Conservation (phyloP, 1,140 invertebrate species). For the Cotesia glomerata region DNA sequence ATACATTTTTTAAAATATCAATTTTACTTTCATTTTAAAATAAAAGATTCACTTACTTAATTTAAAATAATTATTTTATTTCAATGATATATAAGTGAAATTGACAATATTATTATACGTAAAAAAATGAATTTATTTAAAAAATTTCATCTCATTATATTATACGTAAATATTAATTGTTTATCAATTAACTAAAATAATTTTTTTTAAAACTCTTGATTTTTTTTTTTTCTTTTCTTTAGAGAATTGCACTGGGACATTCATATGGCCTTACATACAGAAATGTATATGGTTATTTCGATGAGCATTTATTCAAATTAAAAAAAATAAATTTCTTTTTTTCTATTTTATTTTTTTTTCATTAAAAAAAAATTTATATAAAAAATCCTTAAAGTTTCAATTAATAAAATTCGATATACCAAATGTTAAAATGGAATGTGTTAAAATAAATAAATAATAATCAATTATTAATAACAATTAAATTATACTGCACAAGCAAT, state of each 20-base stretch:
- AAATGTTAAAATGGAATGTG: not conserved
- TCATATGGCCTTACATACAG: not conserved
- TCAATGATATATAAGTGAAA: constrained; percentile 7
- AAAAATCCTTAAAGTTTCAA: not conserved
- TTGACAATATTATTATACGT: constrained; percentile 9
- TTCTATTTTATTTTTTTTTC: not conserved
- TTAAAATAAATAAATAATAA: constrained; percentile 5
- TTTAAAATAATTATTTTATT: constrained; percentile 8
- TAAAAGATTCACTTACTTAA: not conserved
- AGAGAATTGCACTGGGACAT: not conserved
- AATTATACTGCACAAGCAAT: not conserved
- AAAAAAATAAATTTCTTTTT: no score
- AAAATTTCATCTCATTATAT: not conserved
- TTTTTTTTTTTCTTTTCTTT: not conserved
- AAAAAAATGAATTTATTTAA: constrained; percentile 10
- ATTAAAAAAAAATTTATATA: not conserved
- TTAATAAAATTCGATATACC: not conserved
- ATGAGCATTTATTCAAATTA: not conserved
- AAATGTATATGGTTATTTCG: not conserved
- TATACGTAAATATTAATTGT: not conserved
- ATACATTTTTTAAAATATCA: no score
- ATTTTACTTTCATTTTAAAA: not conserved
- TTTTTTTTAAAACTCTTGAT: not conserved
- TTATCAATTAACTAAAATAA: not conserved
- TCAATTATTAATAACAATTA: not conserved